A percentile compares a stretch with the other conserved stretches of the same genome.
Conservation (phyloP, 2,888 invertebrate genomes). For the Tetragonula carbonaria region DNA sequence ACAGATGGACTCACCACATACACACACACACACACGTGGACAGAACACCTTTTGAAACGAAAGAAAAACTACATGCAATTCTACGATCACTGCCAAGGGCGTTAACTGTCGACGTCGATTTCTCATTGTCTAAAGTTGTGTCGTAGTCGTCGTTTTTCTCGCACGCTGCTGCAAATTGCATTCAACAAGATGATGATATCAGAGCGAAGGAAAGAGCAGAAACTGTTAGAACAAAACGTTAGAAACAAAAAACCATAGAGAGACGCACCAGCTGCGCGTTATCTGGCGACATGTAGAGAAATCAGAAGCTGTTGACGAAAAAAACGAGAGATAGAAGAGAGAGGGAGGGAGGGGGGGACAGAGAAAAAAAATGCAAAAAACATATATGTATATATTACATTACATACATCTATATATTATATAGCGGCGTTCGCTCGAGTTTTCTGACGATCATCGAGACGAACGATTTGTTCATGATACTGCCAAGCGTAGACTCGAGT, state of each 20-base stretch:
- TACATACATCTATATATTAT: conserved; percentile 44
- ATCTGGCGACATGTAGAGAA: conserved; percentile 27
- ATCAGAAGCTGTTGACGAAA: conserved; percentile 17
- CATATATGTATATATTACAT: conserved; percentile 34
- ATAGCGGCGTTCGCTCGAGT: conserved; percentile 52
- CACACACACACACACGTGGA: background rate
- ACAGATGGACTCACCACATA: background rate
- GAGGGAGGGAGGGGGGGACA: too few relatives aligned
- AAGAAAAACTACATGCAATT: conserved; percentile 76
- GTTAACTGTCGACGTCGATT: conserved; percentile 80
- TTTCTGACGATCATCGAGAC: conserved; percentile 47
- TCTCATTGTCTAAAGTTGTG: conserved; percentile 69
- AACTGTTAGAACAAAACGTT: background rate
- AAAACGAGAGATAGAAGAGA: conserved; percentile 1
- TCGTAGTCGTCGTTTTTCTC: conserved; percentile 58
- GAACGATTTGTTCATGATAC: conserved; percentile 80
- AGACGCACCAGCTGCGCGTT: conserved; percentile 10
- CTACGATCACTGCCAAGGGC: conserved; percentile 83
- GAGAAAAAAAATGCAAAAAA: conserved; percentile 40
- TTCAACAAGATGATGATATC: conserved; percentile 19
- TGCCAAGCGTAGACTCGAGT: conserved; percentile 80
- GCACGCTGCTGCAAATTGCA: conserved; percentile 21
- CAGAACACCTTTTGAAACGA: conserved; percentile 23
- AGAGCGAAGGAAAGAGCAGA: background rate
- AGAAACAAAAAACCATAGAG: background rate